Percentiles rank a stretch among this genome's conserved stretches.
Evolutionary conservation across 2,797 vertebrate genomes (phyloP).

Genomic region (Apogon talboti): DNA sequence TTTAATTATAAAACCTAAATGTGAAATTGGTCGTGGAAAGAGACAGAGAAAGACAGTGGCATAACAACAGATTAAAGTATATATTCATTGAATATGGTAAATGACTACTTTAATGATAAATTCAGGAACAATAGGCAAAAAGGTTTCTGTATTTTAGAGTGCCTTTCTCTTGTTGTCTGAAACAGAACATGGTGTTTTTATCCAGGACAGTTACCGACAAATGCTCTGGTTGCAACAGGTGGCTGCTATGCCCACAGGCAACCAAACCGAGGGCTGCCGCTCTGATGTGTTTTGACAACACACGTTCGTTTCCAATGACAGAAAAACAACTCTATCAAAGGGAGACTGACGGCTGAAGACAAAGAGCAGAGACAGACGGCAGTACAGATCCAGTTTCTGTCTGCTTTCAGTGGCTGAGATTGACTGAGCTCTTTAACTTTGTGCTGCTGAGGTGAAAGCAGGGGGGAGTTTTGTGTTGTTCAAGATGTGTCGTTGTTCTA

Average conservation of each 20-base stretch:
- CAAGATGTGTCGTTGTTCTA: neutral
- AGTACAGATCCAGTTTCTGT: neutral
- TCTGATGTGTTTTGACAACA: constrained; percentile 13
- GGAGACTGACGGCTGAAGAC: neutral
- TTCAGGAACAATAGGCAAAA: too few relatives aligned
- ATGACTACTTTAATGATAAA: too few relatives aligned
- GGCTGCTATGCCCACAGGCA: constrained; percentile 1
- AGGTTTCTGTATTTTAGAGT: too few relatives aligned
- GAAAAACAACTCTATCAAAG: constrained; percentile 11
- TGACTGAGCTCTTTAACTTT: neutral
- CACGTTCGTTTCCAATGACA: neutral
- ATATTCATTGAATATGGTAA: too few relatives aligned
- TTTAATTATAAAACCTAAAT: too few relatives aligned
- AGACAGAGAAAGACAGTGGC: too few relatives aligned
- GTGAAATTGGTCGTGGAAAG: too few relatives aligned
- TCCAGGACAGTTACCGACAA: neutral
- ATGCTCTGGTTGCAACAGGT: constrained; percentile 1
- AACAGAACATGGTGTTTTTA: neutral
- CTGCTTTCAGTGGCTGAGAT: neutral
- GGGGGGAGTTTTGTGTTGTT: constrained; percentile 4
- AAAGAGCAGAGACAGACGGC: neutral
- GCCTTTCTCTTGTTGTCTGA: neutral
- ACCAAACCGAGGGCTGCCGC: neutral
- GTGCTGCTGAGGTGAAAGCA: constrained; percentile 6
- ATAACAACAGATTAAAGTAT: too few relatives aligned